Base-by-base conservation (phyloP, 2,888 invertebrate species). In the Megamerina dolium region DNA sequence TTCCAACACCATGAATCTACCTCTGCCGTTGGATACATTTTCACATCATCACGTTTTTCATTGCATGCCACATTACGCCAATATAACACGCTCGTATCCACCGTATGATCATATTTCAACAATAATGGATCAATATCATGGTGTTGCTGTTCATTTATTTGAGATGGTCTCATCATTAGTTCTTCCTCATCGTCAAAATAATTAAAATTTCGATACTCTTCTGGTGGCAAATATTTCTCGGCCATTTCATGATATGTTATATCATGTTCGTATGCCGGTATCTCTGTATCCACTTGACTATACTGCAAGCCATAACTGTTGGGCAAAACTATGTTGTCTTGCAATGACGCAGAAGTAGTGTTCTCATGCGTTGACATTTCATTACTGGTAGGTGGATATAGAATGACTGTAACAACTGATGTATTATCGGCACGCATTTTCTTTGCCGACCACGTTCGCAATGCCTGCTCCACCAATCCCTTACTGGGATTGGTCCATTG, bases 341-440 rank as follows among this genome's bases (percentile, higher is more conserved):
- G n/a, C n/a, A n/a, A n/a, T n/a, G n/a, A n/a, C n/a, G n/a, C n/a
- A n/a, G n/a, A n/a, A n/a, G n/a, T n/a, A n/a, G n/a, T n/a, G 10
- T 10, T 23, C 6, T 23, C 10, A 8, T 6, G 23, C 14, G 21
- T 12, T 12, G 14, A 8, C 3, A 5, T 35, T 10, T 46, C 46
- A 8, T 27, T 43, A 36, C 45, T 37, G 83, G 90, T 89, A 0
- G 89, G 86, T 33, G 91, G 91, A 73, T 94, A 92, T 49, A 94
- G 74, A 81, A 95, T 87, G 16, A 96, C 66, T 43, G 70, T 87
- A 16, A 97, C 88, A 34, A 92, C 94, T 12, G 92, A 93, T 1
- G 95, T 93, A 69, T 97, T 97, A 71, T 97, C 97, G 0, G 97
- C 96, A 29, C 95, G 80, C 78, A 94, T 82, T 62, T 85, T 80